Base-by-base conservation (phyloP, 2,888 invertebrate genomes). In the Meiosimyza platycephala region DNA sequence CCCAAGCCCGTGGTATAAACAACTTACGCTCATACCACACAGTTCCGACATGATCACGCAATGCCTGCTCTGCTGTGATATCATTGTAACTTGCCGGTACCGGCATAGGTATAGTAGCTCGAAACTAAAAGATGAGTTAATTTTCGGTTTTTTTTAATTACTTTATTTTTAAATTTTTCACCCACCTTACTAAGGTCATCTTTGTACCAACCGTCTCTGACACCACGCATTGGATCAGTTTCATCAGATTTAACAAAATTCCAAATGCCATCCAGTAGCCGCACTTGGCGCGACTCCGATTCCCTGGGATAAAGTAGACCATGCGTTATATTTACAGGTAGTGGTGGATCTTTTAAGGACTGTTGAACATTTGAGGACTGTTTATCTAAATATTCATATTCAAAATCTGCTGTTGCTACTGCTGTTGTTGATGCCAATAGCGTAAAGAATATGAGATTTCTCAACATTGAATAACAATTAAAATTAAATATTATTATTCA, bases 1-100 rank as follows among this genome's bases (percentile, higher is more conserved):
- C 84, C 97, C 97, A 97, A 75, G 90, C 89, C n/a, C 87, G 84
- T 0, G 96, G 94, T 6, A 94, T 91, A 87, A 92, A 94, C 88
- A 98, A 97, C 3, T 90, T 90, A 16, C 93, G 89, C 82, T 97
- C 95, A 86, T 99, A 99, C 99, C 99, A 99, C 33, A 95, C 98
- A 83, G 96, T 92, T 0, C 99, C 99, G 1, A 98, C 93, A 88
- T 98, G 97, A 86, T 98, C 97, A n/a, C 98, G 89, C 3, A 98
- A 86, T 0, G 89, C 88, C 18, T 89, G 89, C 70, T 95, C 93
- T 66, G 94, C 92, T 0, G 95, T 95, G 15, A 99, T 90, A 85
- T 99, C 99, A 84, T 98, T 98, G 89, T 94, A 99, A 70, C 97
- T 97, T 1, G 96, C 92, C 0, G 98, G 98, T 7, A 99, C 98